These are phyloP conservation scores for Pipra filicauda DNA, from an alignment of 2,113 vertebrate genomes.

Conservation along the genomic window DNA sequence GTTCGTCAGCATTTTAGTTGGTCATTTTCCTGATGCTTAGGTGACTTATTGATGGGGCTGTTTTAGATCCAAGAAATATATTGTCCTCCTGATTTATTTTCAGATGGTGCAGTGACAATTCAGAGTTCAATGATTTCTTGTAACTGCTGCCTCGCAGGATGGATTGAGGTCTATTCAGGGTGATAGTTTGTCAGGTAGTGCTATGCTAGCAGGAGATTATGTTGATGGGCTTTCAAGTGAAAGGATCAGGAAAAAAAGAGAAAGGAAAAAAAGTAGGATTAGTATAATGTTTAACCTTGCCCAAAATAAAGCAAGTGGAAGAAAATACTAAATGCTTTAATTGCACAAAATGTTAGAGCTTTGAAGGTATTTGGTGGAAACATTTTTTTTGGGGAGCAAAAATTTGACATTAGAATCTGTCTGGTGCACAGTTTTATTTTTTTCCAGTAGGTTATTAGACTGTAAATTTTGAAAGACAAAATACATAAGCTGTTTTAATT, in stretches of 20 bases:
- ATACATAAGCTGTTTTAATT: not conserved
- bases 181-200: not conserved
- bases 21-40: conserved; percentile 62
- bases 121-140: conserved; percentile 51
- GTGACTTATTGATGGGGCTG: conserved; percentile 64
- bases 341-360: not conserved
- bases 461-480: not conserved
- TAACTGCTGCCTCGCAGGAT: conserved; percentile 20
- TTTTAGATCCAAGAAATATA: conserved; percentile 64
- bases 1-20: conserved; percentile 55
- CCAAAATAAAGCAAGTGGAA: not conserved
- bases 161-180: conserved; percentile 24
- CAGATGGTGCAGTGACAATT: conserved; percentile 21
- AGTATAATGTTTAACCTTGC: conserved; percentile 64
- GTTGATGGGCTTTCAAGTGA: conserved; percentile 67
- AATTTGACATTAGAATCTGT: not conserved
- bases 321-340: conserved; percentile 36
- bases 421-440: not conserved
- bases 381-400: not conserved
- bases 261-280: conserved; percentile 44
- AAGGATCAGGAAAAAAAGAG: conserved; percentile 56
- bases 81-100: conserved; percentile 65
- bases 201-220: conserved; percentile 56
- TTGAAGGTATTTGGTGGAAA: not conserved
- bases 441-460: not conserved